Conservation (phyloP, 2,888 invertebrate species). For the Pinctada fucata region DNA sequence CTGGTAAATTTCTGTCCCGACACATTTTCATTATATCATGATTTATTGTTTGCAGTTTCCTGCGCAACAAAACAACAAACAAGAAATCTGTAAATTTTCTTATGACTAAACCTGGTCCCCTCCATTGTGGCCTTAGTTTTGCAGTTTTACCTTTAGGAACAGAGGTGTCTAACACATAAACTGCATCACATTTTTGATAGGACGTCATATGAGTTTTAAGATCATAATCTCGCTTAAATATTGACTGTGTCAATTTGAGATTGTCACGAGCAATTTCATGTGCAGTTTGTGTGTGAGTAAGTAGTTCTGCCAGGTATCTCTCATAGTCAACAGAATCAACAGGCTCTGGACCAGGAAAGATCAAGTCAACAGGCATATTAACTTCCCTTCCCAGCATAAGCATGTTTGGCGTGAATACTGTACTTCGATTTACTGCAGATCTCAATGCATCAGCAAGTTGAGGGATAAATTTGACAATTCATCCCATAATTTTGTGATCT, state of each 20-base stretch:
- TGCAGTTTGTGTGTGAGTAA: background rate
- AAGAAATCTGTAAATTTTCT: constrained; percentile 9
- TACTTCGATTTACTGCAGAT: no score
- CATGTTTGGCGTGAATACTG: constrained; percentile 33
- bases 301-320: constrained; percentile 14
- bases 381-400: constrained; percentile 44
- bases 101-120: constrained; percentile 5
- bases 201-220: no score
- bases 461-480: no score
- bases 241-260: constrained; percentile 8
- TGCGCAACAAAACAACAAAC: background rate
- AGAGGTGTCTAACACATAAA: background rate
- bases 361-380: constrained; percentile 29
- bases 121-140: constrained; percentile 19
- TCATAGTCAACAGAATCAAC: background rate
- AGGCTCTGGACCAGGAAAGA: constrained; percentile 16
- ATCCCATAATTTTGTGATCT: no score
- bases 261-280: constrained; percentile 29
- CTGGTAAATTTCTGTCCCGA: constrained; percentile 5
- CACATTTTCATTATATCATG: background rate
- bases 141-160: constrained; percentile 1
- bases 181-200: no score
- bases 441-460: no score
- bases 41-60: no score
- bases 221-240: constrained; percentile 34